phyloP scores from a whole-genome alignment of 2,113 vertebrate species.

The Oryctolagus cuniculus region mOryCun1.1 NC_091441.1:87432501-87433000 shows the following conservation, averaged over 20 bases:
- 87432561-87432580: constrained; percentile 23
- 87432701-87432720: not conserved
- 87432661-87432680: not conserved
- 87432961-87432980: not conserved
- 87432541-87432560: constrained; percentile 31
- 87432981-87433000: not conserved
- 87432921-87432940: not conserved
- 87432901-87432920: not conserved
- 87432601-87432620: not conserved
- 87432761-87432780: not conserved
- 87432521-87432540: constrained; percentile 70
- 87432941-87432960: not conserved
- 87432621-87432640: constrained; percentile 1
- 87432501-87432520: constrained; percentile 77
- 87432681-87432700: not conserved
- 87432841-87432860: not conserved
- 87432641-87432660: not conserved
- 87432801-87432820: not conserved
- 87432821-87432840: not conserved
- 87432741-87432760: not conserved
- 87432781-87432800: not conserved
- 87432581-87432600: not conserved
- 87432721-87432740: not conserved
- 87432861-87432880: not conserved
- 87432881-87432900: not conserved